Conservation (phyloP, 2,797 vertebrate genomes). For the Lacerta agilis region DNA sequence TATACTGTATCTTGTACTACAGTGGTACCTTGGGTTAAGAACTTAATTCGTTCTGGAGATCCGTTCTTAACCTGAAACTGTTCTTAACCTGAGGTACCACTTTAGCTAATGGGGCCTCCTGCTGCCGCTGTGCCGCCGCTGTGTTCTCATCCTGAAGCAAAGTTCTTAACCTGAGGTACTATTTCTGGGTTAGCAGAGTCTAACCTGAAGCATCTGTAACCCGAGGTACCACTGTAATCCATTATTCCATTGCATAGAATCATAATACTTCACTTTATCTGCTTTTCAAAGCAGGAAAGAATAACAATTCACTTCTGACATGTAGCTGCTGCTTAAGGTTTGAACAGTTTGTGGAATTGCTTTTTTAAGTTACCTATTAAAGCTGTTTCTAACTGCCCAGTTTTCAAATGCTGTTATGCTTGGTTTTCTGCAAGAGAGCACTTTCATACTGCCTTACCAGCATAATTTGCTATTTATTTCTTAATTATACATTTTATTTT, state of each 20-base stretch:
- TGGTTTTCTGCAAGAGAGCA: not conserved
- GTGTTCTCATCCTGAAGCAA: too few species aligned
- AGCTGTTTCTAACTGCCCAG: not conserved
- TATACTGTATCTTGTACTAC: not conserved
- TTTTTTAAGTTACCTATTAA: not conserved
- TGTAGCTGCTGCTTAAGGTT: constrained; percentile 12
- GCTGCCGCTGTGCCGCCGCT: too few species aligned
- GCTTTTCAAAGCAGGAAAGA: not conserved
- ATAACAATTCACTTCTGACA: not conserved
- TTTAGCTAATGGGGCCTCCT: too few species aligned
- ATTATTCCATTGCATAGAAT: not conserved
- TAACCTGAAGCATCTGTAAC: too few species aligned
- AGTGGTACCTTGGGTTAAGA: too few species aligned
- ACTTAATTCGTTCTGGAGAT: too few species aligned
- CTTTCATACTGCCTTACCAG: not conserved
- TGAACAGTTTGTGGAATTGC: constrained; percentile 1
- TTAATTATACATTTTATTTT: not conserved
- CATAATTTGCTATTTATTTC: not conserved
- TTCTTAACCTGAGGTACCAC: too few species aligned
- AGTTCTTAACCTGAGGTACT: too few species aligned
- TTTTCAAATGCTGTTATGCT: not conserved
- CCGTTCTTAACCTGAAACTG: too few species aligned
- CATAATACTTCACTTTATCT: constrained; percentile 11
- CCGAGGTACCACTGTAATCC: not conserved
- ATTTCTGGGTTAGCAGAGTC: too few species aligned